Conservation (phyloP, 2,888 invertebrate species). For the Cephus pygmeus region DNA sequence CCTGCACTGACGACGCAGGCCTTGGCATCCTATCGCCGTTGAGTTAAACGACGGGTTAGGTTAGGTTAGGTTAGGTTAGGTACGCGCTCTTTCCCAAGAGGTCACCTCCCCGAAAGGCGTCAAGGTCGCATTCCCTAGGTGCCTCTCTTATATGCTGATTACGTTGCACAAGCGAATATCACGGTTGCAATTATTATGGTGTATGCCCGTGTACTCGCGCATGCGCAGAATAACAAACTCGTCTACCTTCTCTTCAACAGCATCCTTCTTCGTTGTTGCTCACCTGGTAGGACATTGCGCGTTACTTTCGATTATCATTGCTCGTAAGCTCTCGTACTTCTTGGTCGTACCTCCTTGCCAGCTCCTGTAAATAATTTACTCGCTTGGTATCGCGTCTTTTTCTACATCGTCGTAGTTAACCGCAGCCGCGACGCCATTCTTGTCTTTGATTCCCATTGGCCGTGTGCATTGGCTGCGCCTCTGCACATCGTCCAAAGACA, state of each 20-base stretch:
- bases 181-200: background rate
- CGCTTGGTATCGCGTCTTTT: background rate
- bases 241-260: background rate
- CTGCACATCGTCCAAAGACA: background rate
- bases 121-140: background rate
- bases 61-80: background rate
- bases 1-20: background rate
- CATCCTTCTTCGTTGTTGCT: background rate
- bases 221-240: background rate
- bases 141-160: background rate
- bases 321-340: background rate
- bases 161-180: background rate
- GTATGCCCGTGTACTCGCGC: background rate
- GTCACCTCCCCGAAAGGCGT: background rate
- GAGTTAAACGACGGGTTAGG: background rate
- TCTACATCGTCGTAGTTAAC: background rate
- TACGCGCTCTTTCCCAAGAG: background rate
- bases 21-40: background rate
- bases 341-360: background rate
- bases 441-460: background rate
- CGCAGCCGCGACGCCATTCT: background rate
- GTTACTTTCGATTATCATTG: background rate
- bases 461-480: background rate
- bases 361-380: background rate
- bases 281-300: background rate